These are phyloP conservation scores for Drosophila bocqueti DNA, from an alignment of 1,140 invertebrate species.

Conservation along the genomic window DNA sequence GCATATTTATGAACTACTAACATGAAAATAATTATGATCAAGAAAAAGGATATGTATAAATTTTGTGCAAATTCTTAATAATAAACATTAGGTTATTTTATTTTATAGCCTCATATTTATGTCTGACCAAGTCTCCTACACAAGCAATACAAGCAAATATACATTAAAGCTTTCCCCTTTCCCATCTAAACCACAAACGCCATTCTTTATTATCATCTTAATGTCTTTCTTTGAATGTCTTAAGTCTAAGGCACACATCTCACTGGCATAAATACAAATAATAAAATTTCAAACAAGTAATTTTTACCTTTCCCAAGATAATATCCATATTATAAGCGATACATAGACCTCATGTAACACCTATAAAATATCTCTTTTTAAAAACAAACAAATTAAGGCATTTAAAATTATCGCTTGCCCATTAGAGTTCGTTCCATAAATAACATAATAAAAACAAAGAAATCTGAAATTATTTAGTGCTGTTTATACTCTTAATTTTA, in stretches of 20 bases:
- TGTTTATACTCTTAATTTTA: conserved; percentile 6
- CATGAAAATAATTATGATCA: background rate
- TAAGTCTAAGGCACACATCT: background rate
- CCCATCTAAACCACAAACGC: too few relatives aligned
- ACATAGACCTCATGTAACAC: background rate
- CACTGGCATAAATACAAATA: background rate
- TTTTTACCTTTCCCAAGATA: too few relatives aligned
- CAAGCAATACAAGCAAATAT: too few relatives aligned
- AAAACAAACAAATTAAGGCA: background rate
- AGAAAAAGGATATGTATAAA: too few relatives aligned
- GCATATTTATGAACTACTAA: background rate
- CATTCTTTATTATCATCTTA: background rate
- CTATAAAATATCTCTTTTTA: background rate
- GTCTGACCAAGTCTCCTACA: too few relatives aligned
- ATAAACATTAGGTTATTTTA: too few relatives aligned
- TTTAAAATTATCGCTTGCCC: background rate
- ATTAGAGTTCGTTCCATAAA: background rate
- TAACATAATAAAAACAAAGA: background rate
- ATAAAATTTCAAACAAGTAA: background rate
- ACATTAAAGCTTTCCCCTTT: too few relatives aligned
- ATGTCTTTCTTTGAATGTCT: background rate
- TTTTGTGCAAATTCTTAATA: too few relatives aligned
- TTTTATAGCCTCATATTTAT: too few relatives aligned
- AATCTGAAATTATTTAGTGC: background rate
- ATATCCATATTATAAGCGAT: background rate